A percentile compares a stretch with the other conserved stretches of the same genome.
phyloP scores from a whole-genome alignment of 2,113 vertebrate species.

The Callocephalon fimbriatum region DNA sequence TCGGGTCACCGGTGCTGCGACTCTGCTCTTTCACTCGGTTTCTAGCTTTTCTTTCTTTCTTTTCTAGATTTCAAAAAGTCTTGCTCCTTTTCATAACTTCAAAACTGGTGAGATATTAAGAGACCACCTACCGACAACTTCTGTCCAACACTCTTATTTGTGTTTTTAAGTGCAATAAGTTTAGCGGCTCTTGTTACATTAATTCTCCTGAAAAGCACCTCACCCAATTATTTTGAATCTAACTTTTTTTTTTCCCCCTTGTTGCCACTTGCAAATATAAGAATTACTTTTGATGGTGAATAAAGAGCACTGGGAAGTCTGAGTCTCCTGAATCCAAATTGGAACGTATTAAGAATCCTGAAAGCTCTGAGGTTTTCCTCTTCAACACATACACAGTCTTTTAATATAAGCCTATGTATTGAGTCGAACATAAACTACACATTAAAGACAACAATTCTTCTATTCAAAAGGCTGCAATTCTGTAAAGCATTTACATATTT shows the following conservation, averaged over 20 bases:
- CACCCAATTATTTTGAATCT: constrained; percentile 44
- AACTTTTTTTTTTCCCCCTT: neutral
- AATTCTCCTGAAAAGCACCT: constrained; percentile 48
- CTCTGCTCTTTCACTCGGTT: constrained; percentile 75
- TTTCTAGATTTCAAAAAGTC: constrained; percentile 77
- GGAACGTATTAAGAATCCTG: constrained; percentile 1
- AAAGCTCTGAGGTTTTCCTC: neutral
- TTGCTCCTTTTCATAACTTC: constrained; percentile 71
- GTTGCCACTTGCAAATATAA: constrained; percentile 62
- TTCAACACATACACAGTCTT: neutral
- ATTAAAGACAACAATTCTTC: neutral
- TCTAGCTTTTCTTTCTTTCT: constrained; percentile 74
- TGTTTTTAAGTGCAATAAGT: constrained; percentile 58
- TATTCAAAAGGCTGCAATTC: neutral
- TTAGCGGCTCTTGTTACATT: constrained; percentile 51
- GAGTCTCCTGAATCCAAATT: neutral
- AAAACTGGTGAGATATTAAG: constrained; percentile 69
- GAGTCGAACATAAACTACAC: neutral
- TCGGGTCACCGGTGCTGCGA: constrained; percentile 74
- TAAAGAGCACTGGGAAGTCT: neutral
- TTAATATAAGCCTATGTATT: neutral
- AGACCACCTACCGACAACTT: constrained; percentile 63
- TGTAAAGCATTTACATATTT: constrained; percentile 7
- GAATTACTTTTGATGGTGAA: constrained; percentile 51
- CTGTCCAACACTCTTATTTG: constrained; percentile 46